Base-by-base conservation (phyloP, 2,797 vertebrate species). In the Siniperca obscura region DNA sequence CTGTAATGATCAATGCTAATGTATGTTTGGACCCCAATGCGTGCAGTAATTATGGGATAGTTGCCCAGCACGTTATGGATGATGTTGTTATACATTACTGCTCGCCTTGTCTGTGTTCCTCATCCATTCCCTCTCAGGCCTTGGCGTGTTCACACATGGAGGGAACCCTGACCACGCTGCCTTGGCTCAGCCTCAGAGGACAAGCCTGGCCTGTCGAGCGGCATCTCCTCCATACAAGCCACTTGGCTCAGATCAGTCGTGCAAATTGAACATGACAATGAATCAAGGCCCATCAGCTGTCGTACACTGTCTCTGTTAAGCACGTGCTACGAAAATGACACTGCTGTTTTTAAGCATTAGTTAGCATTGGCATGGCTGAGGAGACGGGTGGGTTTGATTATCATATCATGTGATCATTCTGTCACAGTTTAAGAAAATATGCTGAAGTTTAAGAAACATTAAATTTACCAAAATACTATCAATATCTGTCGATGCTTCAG, bases 1-100 rank as follows among this genome's bases (percentile, higher is more conserved):
- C 82, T n/a, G 50, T 34, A 65, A 84, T 88, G 87, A 89, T 91
- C 85, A 83, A 90, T 84, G 82, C 65, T 83, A 74, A 89, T 89
- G 82, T 69, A 42, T 74, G 79, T 67, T 74, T 74, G 73, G 88
- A 86, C 57, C 74, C 80, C 48, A 6, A 65, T 36, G 61, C 6
- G 40, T 56, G 69, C 76, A 60, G 87, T 84, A 86, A 91, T 92
- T 83, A 86, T 55, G 79, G 84, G 86, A 84, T 70, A 52, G 81
- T 77, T 83, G 76, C 82, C 44, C 85, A 80, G 82, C 82, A 62
- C 2, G 82, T 91, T 89, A 88, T 88, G 84, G 77, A 92, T 81
- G 87, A 80, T n/a, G n/a, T n/a, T n/a, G n/a, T n/a, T n/a, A 72
- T 79, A 82, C 78, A 91, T 90, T 84, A 86, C 75, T 53, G 82